Base-by-base conservation (phyloP, 2,113 vertebrate genomes). In the Corythoichthys haematopterus region DNA sequence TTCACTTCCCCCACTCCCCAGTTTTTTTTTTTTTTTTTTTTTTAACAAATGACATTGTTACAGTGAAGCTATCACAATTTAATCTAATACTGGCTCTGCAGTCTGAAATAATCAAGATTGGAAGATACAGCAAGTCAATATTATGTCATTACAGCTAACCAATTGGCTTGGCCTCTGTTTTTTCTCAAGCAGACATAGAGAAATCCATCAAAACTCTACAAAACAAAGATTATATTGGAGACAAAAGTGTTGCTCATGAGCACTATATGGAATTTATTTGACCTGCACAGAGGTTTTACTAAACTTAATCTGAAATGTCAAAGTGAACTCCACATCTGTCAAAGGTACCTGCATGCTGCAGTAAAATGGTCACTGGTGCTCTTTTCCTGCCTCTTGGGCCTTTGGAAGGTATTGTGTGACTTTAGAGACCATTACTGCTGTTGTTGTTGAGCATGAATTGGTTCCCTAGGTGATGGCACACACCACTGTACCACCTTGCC, bases 51-150 rank as follows among this genome's bases (percentile, higher is more conserved):
- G 71, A 65, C 66, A 61, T 35, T 47, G 37, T n/a, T 65, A 58
- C 40, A 55, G 2, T 28, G 48, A 13, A 35, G 40, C 67, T 48
- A 58, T 35, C 40, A n/a, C 57, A 33, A 0, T 47, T 71, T 2
- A 65, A 56, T 75, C 64, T 59, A 70, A 28, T 14, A 53, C 10
- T 53, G 7, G n/a, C 48, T 71, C 10, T 28, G 60, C 43, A 28
- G 40, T 33, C 28, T 33, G n/a, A 57, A 57, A 57, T 36, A 58
- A 16, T 43, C 36, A 37, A 64, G 65, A 76, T 28, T 70, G 70
- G 57, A 15, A 37, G 56, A 65, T 58, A 66, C 67, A 53, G 75
- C 78, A 48, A 43, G 77, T 79, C 79, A 74, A 70, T 74, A 60
- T 58, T 38, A 52, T 53, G 35, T 67, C 55, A 72, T 79, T 73